Percentiles rank a stretch among this genome's conserved stretches.
These are phyloP conservation scores for Carassius carassius DNA, from an alignment of 2,113 vertebrate genomes.

Conservation along the genomic window DNA sequence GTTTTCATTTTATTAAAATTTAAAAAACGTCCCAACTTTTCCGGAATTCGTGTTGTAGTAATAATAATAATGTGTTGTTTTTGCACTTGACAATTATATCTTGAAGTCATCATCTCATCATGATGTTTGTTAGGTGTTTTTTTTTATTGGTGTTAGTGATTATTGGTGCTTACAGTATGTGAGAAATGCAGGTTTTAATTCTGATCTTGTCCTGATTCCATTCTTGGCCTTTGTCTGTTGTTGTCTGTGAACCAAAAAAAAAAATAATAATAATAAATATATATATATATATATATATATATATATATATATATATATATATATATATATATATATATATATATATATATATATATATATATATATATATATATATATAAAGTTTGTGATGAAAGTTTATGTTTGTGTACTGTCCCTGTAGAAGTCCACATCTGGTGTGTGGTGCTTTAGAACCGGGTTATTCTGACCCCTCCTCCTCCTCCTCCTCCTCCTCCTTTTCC, in stretches of 20 bases:
- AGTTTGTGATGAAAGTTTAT: neutral
- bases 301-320: too few species aligned
- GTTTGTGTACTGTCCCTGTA: constrained; percentile 61
- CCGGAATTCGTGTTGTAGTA: too few species aligned
- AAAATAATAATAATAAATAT: too few species aligned
- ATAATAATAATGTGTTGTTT: neutral
- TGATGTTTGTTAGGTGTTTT: neutral
- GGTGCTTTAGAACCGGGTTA: constrained; percentile 76
- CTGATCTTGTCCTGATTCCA: neutral
- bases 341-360: too few species aligned
- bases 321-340: too few species aligned
- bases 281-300: too few species aligned
- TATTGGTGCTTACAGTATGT: neutral
- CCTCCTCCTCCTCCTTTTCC: constrained; percentile 67
- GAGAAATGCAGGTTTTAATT: neutral
- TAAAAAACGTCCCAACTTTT: too few species aligned
- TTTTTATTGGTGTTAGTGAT: neutral
- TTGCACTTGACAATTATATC: neutral
- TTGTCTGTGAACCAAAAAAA: neutral
- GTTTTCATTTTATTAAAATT: too few species aligned
- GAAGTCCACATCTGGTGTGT: constrained; percentile 91
- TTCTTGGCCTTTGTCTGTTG: neutral
- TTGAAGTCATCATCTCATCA: neutral
- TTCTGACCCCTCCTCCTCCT: constrained; percentile 69
- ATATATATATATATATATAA: too few species aligned